A percentile compares a stretch with the other conserved stretches of the same genome.
Evolutionary conservation across 2,797 vertebrate species (phyloP).

Genomic region (Anguilla anguilla): DNA sequence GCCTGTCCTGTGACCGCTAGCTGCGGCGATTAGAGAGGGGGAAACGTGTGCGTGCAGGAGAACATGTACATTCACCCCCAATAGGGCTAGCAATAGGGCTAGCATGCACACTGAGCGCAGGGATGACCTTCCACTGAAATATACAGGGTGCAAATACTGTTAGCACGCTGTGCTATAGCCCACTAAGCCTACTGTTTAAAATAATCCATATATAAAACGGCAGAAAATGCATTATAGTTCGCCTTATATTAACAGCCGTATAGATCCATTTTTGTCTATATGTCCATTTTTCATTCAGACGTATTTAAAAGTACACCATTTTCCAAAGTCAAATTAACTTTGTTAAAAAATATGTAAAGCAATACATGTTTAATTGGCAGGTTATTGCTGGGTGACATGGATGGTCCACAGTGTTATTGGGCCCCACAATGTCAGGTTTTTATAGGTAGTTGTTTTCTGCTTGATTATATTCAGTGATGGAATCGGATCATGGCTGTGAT

Average conservation of each 20-base stretch:
- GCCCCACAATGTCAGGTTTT: neutral
- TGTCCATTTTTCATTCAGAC: too few species aligned
- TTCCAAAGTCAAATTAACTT: neutral
- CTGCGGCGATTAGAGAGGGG: conserved; percentile 48
- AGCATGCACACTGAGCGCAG: conserved; percentile 72
- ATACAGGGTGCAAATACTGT: conserved; percentile 15
- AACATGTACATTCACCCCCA: conserved; percentile 76
- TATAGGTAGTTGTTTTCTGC: neutral
- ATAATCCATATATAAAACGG: neutral
- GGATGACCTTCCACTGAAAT: conserved; percentile 76
- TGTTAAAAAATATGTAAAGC: neutral
- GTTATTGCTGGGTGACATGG: neutral
- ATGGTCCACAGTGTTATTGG: neutral
- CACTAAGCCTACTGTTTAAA: conserved; percentile 42
- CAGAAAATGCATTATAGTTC: neutral
- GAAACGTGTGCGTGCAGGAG: conserved; percentile 65
- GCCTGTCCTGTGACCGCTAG: neutral
- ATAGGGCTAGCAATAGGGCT: conserved; percentile 80
- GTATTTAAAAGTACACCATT: neutral
- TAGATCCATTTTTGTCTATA: neutral
- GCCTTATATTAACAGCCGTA: neutral
- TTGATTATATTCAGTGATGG: neutral
- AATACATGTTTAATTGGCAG: neutral
- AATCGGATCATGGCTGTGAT: neutral
- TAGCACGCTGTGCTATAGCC: conserved; percentile 17